Evolutionary conservation across 2,888 invertebrate species (phyloP), one percentile per base, ranked within the genome.

Genomic region (Griposia aprilina): DNA sequence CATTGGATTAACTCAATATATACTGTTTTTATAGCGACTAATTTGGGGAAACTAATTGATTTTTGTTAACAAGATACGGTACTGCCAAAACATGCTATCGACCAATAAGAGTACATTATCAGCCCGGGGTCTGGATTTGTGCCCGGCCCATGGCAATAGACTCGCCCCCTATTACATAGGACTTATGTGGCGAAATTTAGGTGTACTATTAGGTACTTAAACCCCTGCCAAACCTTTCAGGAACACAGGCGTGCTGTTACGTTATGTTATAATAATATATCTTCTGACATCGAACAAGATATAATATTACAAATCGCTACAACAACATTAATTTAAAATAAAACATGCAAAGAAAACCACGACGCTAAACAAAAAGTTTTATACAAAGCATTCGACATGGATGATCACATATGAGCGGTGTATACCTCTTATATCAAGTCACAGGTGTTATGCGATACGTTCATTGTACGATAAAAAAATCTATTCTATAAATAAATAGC

Each of bases 371-470:
- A 77, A 80, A 82, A 82, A 68, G 81, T 65, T 79, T 63, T 79
- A 57, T 50, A 74, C 70, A 81, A 90, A 83, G 78, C 82, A 41
- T 87, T 90, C 71, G 83, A 88, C 71, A 80, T 45, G 76, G 80
- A 76, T 78, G 77, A 87, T 79, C 83, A 83, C 74, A 75, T 60
- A 36, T 77, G 7, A 52, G 72, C 67, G 59, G 23, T 74, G 62
- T 57, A 72, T 71, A 60, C 30, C 36, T 59, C 0, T 57, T 70
- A 72, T 52, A 50, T 50, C 62, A 52, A 78, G 48, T 36, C 55
- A 48, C 60, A 80, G 13, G 63, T 74, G 74, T n/a, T 60, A 74
- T 55, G 36, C 48, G 65, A 82, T 78, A 79, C 48, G 66, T 26
- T 23, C 74, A 74, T 60, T 80, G 26, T 68, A 23, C 4, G 30